Percentiles rank a stretch among this genome's conserved stretches.
Evolutionary conservation across 2,113 vertebrate genomes (phyloP).

Genomic region (Oncorhynchus gorbuscha): DNA sequence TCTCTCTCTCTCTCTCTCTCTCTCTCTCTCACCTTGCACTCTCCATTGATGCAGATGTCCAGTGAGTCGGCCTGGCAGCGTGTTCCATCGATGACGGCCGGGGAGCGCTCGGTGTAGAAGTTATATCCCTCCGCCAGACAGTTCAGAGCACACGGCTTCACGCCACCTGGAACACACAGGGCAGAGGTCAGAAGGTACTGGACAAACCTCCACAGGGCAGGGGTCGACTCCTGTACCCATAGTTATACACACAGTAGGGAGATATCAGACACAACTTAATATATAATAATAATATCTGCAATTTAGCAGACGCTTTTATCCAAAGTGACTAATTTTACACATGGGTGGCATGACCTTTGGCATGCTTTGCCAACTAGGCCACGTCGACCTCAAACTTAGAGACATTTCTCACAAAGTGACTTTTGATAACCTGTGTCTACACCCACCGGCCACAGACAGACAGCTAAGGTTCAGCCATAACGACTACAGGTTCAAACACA

Average conservation of each 20-base stretch:
- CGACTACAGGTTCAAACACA: no score
- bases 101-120: conserved; percentile 97
- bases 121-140: conserved; percentile 98
- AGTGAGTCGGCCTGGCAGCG: conserved; percentile 93
- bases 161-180: conserved; percentile 80
- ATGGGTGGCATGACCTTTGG: no score
- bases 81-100: conserved; percentile 95
- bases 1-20: neutral
- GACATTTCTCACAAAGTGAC: no score
- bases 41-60: conserved; percentile 99
- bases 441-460: no score
- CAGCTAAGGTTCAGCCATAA: no score
- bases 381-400: no score
- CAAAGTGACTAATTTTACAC: neutral
- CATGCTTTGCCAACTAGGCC: no score
- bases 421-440: no score
- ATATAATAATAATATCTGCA: no score
- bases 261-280: no score
- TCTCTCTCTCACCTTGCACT: conserved; percentile 87
- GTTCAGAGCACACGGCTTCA: conserved; percentile 95
- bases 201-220: conserved; percentile 9
- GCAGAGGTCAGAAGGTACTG: neutral
- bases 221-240: neutral
- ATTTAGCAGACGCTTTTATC: neutral
- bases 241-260: conserved; percentile 1